A percentile compares a stretch with the other conserved stretches of the same genome.
Evolutionary conservation across 2,888 invertebrate species (phyloP).

Genomic region (Drosophila austrosaltans): DNA sequence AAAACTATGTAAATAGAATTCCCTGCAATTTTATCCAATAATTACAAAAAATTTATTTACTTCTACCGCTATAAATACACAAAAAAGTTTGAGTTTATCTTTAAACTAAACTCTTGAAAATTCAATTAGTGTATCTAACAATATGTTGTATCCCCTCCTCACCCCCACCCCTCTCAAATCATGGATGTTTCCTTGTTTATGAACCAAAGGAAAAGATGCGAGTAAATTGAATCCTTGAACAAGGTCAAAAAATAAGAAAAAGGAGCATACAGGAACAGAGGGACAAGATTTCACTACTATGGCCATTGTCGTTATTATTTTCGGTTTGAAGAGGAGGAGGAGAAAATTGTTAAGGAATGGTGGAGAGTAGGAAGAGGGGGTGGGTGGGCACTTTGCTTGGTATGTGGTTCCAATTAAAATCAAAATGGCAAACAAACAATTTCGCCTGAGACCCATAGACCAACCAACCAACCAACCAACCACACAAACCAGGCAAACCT

Average conservation of each 20-base stretch:
- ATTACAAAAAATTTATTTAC: too few species aligned
- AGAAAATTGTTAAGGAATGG: too few species aligned
- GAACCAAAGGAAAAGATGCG: slow-evolving; percentile 13
- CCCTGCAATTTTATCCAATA: too few species aligned
- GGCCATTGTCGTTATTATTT: not conserved
- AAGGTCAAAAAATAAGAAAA: slow-evolving; percentile 32
- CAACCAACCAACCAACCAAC: not conserved
- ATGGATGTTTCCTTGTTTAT: not conserved
- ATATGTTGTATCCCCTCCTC: not conserved
- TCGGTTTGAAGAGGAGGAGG: not conserved
- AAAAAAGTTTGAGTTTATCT: too few species aligned
- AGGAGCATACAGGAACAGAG: not conserved
- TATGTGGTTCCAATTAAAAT: slow-evolving; percentile 64
- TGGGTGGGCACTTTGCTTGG: slow-evolving; percentile 21
- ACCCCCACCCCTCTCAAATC: not conserved
- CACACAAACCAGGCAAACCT: slow-evolving; percentile 1
- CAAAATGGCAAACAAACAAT: slow-evolving; percentile 65
- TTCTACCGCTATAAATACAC: too few species aligned
- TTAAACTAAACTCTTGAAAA: too few species aligned
- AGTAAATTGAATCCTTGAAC: slow-evolving; percentile 46
- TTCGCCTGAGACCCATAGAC: slow-evolving; percentile 7
- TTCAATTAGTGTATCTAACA: too few species aligned
- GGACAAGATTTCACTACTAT: not conserved
- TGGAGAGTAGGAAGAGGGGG: not conserved
- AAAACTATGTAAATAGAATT: too few species aligned